These are phyloP conservation scores for Priocnemis perturbator DNA, from an alignment of 2,888 invertebrate genomes.

Conservation along the genomic window DNA sequence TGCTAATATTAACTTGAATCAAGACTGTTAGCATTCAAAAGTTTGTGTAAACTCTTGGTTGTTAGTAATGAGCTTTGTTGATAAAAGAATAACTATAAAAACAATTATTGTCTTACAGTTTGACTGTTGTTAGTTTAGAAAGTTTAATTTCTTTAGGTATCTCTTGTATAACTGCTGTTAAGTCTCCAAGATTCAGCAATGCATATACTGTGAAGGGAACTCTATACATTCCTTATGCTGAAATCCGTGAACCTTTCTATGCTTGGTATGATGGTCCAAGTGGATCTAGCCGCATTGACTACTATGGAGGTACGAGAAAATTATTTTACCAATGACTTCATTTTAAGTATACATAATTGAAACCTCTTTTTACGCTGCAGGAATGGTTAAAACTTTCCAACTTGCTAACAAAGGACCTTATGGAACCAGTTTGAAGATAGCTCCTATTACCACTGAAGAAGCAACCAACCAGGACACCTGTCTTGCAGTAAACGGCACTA, in stretches of 20 bases:
- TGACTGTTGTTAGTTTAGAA: too few species aligned
- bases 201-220: conserved; percentile 87
- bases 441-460: conserved; percentile 88
- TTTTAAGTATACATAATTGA: background rate
- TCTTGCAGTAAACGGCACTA: conserved; percentile 88
- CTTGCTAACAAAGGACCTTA: conserved; percentile 79
- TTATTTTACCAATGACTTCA: background rate
- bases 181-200: conserved; percentile 82
- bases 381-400: conserved; percentile 95
- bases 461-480: conserved; percentile 85
- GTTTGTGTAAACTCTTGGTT: background rate
- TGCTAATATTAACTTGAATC: too few species aligned
- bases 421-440: conserved; percentile 88
- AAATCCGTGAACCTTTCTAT: conserved; percentile 92
- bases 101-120: background rate
- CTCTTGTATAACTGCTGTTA: background rate
- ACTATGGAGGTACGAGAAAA: conserved; percentile 84
- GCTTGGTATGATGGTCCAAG: conserved; percentile 89
- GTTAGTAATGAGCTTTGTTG: background rate
- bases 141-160: conserved; percentile 13
- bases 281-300: conserved; percentile 92
- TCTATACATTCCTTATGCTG: conserved; percentile 93
- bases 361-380: conserved; percentile 63
- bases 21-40: background rate
- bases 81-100: background rate